Percentiles rank a stretch among this genome's conserved stretches.
Conservation (phyloP, 1,140 invertebrate genomes). For the Panulirus ornatus region DNA sequence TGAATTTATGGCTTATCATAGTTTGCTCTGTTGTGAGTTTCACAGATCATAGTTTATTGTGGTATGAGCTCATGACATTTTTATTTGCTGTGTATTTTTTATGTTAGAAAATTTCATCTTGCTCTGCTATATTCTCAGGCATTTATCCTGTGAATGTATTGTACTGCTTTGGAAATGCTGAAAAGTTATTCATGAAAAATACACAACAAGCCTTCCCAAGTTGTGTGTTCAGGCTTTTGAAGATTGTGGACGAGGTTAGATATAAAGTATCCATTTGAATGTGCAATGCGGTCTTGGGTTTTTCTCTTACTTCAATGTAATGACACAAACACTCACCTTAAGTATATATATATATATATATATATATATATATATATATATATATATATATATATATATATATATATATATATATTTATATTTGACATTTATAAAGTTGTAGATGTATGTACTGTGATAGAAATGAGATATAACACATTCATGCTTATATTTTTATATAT, state of each 20-base stretch:
- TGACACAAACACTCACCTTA: slow-evolving; percentile 38
- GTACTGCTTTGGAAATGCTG: too few species aligned
- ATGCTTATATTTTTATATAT: slow-evolving; percentile 1
- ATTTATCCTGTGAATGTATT: too few species aligned
- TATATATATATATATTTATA: slow-evolving; percentile 34
- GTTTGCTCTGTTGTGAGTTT: too few species aligned
- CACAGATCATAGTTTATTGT: too few species aligned
- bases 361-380: slow-evolving; percentile 18
- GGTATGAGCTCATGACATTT: not conserved
- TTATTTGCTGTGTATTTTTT: not conserved
- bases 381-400: slow-evolving; percentile 11
- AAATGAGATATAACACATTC: not conserved
- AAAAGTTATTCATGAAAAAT: not conserved
- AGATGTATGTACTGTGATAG: too few species aligned
- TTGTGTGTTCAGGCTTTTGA: not conserved
- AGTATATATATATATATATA: slow-evolving; percentile 29
- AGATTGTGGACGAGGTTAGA: not conserved
- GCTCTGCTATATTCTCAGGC: too few species aligned
- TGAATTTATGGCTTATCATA: not conserved
- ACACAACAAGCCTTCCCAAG: not conserved
- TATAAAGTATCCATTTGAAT: slow-evolving; percentile 23
- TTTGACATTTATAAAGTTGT: not conserved
- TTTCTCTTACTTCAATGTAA: slow-evolving; percentile 37
- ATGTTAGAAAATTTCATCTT: too few species aligned
- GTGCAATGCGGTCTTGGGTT: slow-evolving; percentile 52